A percentile compares a stretch with the other conserved stretches of the same genome.
Evolutionary conservation across 1,140 invertebrate species (phyloP).

Genomic region (Bombus waltoni): DNA sequence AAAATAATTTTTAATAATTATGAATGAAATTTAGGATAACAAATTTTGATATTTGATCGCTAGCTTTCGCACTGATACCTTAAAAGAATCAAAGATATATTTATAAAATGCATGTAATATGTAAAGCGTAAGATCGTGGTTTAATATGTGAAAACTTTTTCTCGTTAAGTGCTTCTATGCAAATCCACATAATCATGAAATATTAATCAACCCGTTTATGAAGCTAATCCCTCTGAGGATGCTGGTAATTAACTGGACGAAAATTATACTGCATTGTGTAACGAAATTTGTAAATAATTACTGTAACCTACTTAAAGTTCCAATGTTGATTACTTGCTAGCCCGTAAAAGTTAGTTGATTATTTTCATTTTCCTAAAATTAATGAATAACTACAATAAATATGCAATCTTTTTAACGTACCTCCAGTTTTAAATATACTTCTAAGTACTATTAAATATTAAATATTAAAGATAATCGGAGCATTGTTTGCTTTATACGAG

Average conservation of each 20-base stretch:
- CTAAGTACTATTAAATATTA: too few relatives aligned
- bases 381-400: background rate
- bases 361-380: background rate
- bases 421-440: too few relatives aligned
- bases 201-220: slow-evolving; percentile 6
- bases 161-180: background rate
- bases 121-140: background rate
- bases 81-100: background rate
- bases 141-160: background rate
- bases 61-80: background rate
- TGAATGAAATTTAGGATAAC: background rate
- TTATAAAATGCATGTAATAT: background rate
- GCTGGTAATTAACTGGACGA: background rate
- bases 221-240: background rate
- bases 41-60: background rate
- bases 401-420: background rate
- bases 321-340: background rate
- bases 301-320: background rate
- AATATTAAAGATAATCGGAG: too few relatives aligned
- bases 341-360: background rate
- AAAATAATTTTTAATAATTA: background rate
- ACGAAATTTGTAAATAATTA: background rate
- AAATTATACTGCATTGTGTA: background rate
- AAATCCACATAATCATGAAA: background rate
- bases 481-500: too few relatives aligned